A percentile compares a stretch with the other conserved stretches of the same genome.
phyloP scores from a whole-genome alignment of 1,140 invertebrate genomes.

The Drosophila setifemur region DNA sequence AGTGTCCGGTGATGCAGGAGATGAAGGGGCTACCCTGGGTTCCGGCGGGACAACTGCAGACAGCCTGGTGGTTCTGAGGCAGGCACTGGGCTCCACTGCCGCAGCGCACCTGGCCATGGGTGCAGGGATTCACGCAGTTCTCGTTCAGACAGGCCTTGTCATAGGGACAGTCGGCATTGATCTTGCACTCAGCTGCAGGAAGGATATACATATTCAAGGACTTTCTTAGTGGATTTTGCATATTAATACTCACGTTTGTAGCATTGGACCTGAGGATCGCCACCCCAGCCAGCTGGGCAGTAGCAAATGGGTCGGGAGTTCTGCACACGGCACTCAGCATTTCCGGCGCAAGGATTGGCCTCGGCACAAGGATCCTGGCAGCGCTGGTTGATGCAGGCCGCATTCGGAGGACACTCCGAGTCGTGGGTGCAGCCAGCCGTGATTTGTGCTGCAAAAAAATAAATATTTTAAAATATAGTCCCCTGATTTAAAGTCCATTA shows the following conservation, averaged over 20 bases:
- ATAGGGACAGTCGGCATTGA: conserved; percentile 92
- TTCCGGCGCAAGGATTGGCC: conserved; percentile 89
- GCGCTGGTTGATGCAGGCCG: conserved; percentile 89
- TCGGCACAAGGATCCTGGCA: conserved; percentile 91
- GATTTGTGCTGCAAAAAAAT: conserved; percentile 48
- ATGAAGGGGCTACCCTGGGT: conserved; percentile 92
- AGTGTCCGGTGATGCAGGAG: conserved; percentile 91
- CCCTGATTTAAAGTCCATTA: background rate
- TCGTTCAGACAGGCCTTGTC: conserved; percentile 91
- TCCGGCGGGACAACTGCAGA: conserved; percentile 92
- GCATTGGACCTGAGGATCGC: conserved; percentile 92
- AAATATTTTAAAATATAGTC: background rate
- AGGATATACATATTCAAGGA: too few relatives aligned
- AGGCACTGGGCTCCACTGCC: conserved; percentile 91
- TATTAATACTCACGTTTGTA: conserved; percentile 89
- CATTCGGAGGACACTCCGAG: conserved; percentile 88
- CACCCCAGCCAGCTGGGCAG: conserved; percentile 92
- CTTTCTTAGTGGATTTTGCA: background rate
- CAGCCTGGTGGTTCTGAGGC: conserved; percentile 88
- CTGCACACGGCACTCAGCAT: conserved; percentile 89
- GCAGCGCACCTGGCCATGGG: conserved; percentile 85
- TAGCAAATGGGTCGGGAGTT: conserved; percentile 90
- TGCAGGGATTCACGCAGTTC: conserved; percentile 91
- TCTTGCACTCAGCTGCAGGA: conserved; percentile 90
- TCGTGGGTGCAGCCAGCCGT: conserved; percentile 88